Evolutionary conservation across 1,140 invertebrate genomes (phyloP), one percentile per base, ranked within the genome.

Genomic region (Aphelinus certus): DNA sequence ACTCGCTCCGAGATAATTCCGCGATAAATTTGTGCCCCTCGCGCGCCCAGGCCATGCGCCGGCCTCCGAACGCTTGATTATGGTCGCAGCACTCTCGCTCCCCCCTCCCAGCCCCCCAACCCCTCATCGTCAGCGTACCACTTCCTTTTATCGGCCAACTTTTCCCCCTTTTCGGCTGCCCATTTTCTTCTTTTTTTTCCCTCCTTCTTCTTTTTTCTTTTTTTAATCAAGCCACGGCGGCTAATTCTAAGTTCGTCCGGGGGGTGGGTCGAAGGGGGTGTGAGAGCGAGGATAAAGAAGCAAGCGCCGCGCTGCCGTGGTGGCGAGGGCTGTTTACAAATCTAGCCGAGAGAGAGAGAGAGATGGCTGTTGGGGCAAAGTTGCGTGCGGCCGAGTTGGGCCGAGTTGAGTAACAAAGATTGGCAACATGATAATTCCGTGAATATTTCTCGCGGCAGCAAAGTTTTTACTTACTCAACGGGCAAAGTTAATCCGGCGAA

Each of bases 221-320:
- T 75, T 75, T 75, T 75, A 75, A 75, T 75, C 73, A 75, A 70
- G 49, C n/a, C 55, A 10, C 2, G 26, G 26, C 26, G 60, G 46
- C 73, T 75, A 75, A 75, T 75, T 75, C 65, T 57, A 75, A 75
- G 58, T 75, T 75, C 65, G 47, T 26, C 67, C 0, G 26, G 61
- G 55, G 46, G 43, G 47, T 3, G 45, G 58, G n/a, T 10, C 63
- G 2, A 43, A 10, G 48, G 43, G 58, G 47, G 5, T 51, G 56
- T 45, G 51, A 49, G 43, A 55, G 46, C 42, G 70, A 64, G 7
- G 10, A 4, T n/a, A 48, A 10, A 53, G 10, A 2, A 7, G 62
- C 46, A 26, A 26, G 26, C 26, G 26, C 26, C 26, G 26, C 0
- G 26, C 26, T 26, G 53, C 63, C 67, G 53, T 55, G 56, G 56